Evolutionary conservation across 2,797 vertebrate genomes (phyloP).

Genomic region (Platyrinchus mystaceus): DNA sequence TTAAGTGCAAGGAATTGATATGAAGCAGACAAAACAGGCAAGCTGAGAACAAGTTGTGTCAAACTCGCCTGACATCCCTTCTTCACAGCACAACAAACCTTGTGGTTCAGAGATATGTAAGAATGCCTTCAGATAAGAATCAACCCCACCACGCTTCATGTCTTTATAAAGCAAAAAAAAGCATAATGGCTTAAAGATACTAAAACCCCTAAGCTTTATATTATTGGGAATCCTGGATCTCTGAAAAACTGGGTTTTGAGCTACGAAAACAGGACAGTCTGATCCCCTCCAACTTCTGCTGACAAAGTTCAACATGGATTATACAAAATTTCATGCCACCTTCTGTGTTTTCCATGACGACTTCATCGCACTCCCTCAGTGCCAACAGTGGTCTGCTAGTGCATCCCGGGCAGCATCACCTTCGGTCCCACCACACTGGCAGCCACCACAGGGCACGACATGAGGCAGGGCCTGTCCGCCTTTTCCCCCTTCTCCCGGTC

Average conservation of each 20-base stretch:
- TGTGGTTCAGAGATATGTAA: not conserved
- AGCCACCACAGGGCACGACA: not conserved
- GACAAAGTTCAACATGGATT: not conserved
- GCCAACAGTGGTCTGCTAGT: not conserved
- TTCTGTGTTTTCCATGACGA: not conserved
- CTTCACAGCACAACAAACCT: not conserved
- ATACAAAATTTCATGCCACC: not conserved
- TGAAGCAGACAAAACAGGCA: not conserved
- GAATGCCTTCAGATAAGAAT: not conserved
- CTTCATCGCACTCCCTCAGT: not conserved
- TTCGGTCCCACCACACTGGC: not conserved
- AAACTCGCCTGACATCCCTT: not conserved
- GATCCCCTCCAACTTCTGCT: not conserved
- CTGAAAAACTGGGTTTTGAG: not conserved
- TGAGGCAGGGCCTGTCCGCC: no score
- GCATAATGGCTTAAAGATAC: accelerated
- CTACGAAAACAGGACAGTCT: not conserved
- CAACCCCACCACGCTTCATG: not conserved
- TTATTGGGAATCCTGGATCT: not conserved
- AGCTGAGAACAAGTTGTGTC: not conserved
- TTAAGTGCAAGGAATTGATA: not conserved
- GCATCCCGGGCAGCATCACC: accelerated
- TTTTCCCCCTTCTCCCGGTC: not conserved
- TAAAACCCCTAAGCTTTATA: no score
- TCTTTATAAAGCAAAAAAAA: not conserved